Percentiles rank a stretch among this genome's conserved stretches.
These are phyloP conservation scores for Lanius ludovicianus DNA, from an alignment of 2,113 vertebrate genomes.

Conservation along the genomic window DNA sequence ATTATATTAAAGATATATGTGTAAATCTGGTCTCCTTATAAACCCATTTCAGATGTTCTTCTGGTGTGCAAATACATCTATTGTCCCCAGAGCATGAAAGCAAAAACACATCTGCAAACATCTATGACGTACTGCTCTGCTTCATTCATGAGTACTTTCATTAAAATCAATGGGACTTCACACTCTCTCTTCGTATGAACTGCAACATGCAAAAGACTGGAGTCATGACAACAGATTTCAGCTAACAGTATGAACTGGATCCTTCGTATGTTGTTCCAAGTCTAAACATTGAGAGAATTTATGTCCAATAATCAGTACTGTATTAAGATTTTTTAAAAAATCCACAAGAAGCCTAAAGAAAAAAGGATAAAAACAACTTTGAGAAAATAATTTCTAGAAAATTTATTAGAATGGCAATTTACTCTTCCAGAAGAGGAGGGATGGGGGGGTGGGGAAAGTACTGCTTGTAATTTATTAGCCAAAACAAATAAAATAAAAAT, in stretches of 20 bases:
- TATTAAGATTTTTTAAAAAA: neutral
- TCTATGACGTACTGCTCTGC: neutral
- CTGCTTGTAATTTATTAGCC: neutral
- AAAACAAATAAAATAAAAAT: neutral
- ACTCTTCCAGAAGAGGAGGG: neutral
- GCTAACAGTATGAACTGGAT: neutral
- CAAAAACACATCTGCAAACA: constrained; percentile 28
- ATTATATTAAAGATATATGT: neutral
- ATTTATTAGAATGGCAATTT: neutral
- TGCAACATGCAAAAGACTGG: neutral
- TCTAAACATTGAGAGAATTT: neutral
- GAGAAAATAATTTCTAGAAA: neutral
- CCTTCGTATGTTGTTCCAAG: neutral
- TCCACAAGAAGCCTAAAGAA: neutral
- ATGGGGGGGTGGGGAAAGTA: too few species aligned
- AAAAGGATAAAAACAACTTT: neutral
- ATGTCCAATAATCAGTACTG: neutral
- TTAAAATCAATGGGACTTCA: constrained; percentile 26
- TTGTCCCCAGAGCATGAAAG: neutral
- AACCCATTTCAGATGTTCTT: neutral
- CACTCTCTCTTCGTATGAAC: neutral
- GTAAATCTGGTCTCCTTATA: neutral
- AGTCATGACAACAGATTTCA: neutral
- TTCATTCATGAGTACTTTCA: constrained; percentile 34
- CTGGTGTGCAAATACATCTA: neutral